phyloP scores from a whole-genome alignment of 2,113 vertebrate species.

The Arenaria interpres region DNA sequence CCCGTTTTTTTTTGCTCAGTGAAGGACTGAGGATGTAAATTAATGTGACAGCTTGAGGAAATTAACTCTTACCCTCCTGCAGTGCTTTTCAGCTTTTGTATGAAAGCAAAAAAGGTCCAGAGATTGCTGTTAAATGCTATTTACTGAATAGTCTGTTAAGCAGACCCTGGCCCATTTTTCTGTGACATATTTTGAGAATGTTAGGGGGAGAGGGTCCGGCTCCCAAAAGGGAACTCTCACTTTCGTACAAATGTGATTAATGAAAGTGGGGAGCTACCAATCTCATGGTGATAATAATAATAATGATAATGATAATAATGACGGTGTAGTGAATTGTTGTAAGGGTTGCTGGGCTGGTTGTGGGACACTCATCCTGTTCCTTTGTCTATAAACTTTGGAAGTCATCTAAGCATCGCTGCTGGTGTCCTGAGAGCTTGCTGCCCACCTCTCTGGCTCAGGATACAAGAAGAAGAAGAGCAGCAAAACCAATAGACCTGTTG shows the following conservation, averaged over 20 bases:
- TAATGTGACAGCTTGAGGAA: neutral
- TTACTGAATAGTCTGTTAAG: neutral
- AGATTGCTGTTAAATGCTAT: neutral
- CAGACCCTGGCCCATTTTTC: neutral
- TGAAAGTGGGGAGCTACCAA: neutral
- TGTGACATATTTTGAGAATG: neutral
- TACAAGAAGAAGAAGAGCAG: neutral
- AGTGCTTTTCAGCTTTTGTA: neutral
- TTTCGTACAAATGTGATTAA: neutral
- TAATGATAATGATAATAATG: neutral
- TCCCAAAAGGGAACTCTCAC: neutral
- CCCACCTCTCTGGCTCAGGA: accelerated
- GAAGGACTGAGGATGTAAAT: neutral
- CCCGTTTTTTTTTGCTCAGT: neutral
- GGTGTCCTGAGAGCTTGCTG: neutral
- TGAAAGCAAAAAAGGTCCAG: neutral
- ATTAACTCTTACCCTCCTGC: neutral
- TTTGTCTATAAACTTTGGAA: neutral
- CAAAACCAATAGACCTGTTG: neutral
- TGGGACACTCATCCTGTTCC: neutral
- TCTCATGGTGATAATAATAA: neutral
- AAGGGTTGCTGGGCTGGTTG: neutral
- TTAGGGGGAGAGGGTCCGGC: neutral
- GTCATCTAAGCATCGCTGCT: neutral
- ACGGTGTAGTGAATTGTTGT: neutral